phyloP scores from a whole-genome alignment of 2,113 vertebrate species.

The Petrocephalus microphthalmus region DNA sequence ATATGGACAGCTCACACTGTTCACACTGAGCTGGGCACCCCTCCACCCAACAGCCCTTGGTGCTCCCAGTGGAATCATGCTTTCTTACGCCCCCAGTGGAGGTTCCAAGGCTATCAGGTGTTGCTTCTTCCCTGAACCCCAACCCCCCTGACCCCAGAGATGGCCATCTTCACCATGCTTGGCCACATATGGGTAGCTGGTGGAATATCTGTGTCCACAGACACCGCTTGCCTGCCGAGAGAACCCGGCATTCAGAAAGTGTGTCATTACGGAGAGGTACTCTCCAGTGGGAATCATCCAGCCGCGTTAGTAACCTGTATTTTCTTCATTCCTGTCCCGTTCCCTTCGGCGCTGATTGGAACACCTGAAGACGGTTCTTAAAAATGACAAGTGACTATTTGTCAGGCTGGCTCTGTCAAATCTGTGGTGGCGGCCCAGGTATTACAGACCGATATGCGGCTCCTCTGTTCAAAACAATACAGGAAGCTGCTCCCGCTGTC shows the following conservation, averaged over 20 bases:
- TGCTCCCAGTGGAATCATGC: background rate
- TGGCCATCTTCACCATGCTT: background rate
- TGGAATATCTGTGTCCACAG: background rate
- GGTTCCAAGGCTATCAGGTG: background rate
- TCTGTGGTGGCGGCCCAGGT: background rate
- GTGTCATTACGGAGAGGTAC: background rate
- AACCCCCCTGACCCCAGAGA: background rate
- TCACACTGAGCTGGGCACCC: no score
- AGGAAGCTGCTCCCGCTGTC: background rate
- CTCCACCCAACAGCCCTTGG: background rate
- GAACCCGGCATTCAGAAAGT: background rate
- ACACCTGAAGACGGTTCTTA: background rate
- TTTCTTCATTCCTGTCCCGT: background rate
- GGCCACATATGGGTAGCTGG: background rate
- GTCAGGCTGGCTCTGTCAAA: background rate
- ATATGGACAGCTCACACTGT: no score
- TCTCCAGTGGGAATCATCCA: background rate
- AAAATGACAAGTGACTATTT: conserved; percentile 19
- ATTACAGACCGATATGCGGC: background rate
- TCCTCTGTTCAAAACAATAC: background rate
- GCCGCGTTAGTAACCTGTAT: background rate
- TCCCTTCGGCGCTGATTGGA: background rate
- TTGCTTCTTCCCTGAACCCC: background rate
- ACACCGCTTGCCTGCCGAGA: background rate
- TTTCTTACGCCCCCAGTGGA: background rate